Conservation (phyloP, 2,797 vertebrate genomes). For the Momotus momota region DNA sequence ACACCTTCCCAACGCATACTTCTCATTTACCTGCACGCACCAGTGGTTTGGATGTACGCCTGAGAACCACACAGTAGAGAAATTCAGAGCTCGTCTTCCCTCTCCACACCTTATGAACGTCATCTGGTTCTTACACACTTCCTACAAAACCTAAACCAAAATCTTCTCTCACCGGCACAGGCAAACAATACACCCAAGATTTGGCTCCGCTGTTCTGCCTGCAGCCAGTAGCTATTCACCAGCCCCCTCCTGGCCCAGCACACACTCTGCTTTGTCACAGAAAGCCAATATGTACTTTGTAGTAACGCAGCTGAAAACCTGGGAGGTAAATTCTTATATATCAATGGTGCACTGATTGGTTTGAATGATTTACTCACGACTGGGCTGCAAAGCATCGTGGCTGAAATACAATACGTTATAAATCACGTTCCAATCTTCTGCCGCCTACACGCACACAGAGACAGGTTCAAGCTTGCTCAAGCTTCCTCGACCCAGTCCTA, state of each 20-base stretch:
- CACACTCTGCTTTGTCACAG: not conserved
- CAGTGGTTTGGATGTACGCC: not conserved
- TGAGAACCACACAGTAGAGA: not conserved
- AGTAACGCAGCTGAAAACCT: not conserved
- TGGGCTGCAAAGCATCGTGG: not conserved
- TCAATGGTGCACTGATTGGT: not conserved
- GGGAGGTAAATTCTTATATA: not conserved
- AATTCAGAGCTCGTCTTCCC: not conserved
- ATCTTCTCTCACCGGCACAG: not conserved
- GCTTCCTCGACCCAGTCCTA: not conserved
- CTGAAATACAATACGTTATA: not conserved
- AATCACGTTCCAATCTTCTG: not conserved
- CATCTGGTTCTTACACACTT: not conserved
- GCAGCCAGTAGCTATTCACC: not conserved
- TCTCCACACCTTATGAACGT: not conserved
- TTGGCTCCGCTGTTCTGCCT: not conserved
- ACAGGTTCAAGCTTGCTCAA: not conserved
- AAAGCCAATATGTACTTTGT: not conserved
- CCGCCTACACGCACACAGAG: not conserved
- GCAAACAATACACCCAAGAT: not conserved
- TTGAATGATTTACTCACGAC: not conserved
- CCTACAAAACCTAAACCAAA: not conserved
- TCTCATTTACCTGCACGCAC: rapidly evolving
- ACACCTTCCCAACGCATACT: not conserved
- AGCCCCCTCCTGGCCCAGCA: not conserved